Evolutionary conservation across 2,797 vertebrate species (phyloP).

Genomic region (Huso huso): DNA sequence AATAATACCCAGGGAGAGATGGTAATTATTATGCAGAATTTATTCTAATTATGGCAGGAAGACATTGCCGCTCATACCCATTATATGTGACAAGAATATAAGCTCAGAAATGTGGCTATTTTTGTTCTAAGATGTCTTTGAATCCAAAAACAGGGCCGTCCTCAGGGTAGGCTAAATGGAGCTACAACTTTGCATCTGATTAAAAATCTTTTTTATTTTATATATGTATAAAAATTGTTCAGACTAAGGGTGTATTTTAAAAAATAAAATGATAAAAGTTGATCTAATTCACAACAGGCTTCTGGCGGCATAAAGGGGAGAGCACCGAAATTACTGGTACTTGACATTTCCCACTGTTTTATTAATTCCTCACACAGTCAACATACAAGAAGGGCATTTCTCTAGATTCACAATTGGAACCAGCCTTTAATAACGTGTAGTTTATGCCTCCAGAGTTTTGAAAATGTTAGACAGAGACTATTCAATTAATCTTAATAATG

Average conservation of each 20-base stretch:
- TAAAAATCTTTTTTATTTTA: background rate
- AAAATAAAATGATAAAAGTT: background rate
- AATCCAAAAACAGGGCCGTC: background rate
- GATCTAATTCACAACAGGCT: background rate
- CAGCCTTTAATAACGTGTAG: no score
- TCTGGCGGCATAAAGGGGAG: background rate
- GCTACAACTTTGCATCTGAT: slow-evolving; percentile 2
- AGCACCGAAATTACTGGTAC: background rate
- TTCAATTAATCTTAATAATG: no score
- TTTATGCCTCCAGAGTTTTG: no score
- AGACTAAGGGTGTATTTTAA: background rate
- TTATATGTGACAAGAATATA: slow-evolving; percentile 1
- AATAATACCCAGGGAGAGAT: slow-evolving; percentile 4
- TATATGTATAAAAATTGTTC: no score
- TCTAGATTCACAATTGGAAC: background rate
- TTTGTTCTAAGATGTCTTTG: background rate
- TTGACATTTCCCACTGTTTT: background rate
- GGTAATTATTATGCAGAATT: slow-evolving; percentile 8
- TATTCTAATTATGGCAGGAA: slow-evolving; percentile 3
- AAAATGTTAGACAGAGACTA: no score
- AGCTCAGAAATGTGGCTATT: background rate
- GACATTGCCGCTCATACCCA: background rate
- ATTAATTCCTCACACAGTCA: background rate
- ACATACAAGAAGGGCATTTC: background rate
- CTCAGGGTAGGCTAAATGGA: background rate